Conservation (phyloP, 2,888 invertebrate species). For the Steinernema hermaphroditum region DNA sequence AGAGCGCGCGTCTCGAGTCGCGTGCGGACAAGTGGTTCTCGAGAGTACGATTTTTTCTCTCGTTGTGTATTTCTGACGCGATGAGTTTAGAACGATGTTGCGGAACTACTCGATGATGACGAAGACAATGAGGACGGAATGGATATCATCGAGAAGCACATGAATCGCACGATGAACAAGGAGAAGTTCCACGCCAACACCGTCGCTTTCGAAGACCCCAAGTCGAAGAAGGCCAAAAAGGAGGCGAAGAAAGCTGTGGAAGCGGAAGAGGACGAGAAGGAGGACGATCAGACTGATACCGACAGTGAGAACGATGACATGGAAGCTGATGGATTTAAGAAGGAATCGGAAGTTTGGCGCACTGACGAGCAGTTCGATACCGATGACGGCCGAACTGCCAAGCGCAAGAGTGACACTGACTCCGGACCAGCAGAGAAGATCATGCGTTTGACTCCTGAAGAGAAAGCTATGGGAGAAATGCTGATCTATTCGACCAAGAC, state of each 20-base stretch:
- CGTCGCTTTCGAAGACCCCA: constrained; percentile 34
- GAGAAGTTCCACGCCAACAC: constrained; percentile 45
- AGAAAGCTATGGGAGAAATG: constrained; percentile 87
- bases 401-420: constrained; percentile 36
- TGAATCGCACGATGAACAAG: constrained; percentile 44
- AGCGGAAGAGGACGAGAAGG: constrained; percentile 43
- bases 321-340: constrained; percentile 26
- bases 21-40: constrained; percentile 36
- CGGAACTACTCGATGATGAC: constrained; percentile 80
- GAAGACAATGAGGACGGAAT: constrained; percentile 82
- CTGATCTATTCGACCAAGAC: constrained; percentile 87
- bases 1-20: constrained; percentile 22
- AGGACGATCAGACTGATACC: constrained; percentile 30
- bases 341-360: constrained; percentile 39
- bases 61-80: not conserved
- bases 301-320: constrained; percentile 35
- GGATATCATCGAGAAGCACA: constrained; percentile 57
- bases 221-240: constrained; percentile 30
- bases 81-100: constrained; percentile 71
- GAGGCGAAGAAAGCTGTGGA: not conserved
- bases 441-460: constrained; percentile 79
- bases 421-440: constrained; percentile 45
- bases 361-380: constrained; percentile 42
- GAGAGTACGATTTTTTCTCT: constrained; percentile 1
- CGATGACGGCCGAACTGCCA: constrained; percentile 46